Evolutionary conservation across 2,797 vertebrate species (phyloP).

Genomic region (Betta splendens): DNA sequence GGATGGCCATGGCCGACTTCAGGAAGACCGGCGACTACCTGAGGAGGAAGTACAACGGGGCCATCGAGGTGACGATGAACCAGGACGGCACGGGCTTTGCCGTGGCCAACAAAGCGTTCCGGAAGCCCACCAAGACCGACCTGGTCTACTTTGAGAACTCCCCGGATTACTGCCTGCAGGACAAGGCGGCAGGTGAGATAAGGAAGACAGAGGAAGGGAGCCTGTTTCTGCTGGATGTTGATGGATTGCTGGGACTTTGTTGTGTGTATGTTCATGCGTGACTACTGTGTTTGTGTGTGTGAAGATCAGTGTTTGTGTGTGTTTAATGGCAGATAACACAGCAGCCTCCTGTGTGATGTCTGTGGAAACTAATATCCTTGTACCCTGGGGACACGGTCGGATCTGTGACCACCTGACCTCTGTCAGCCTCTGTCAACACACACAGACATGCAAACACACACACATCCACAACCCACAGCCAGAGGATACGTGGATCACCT

Average conservation of each 20-base stretch:
- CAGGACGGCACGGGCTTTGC: constrained; percentile 96
- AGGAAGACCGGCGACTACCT: constrained; percentile 96
- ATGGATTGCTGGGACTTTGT: constrained; percentile 69
- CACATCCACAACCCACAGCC: constrained; percentile 17
- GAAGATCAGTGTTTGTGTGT: constrained; percentile 45
- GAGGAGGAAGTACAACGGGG: constrained; percentile 93
- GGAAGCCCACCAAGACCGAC: constrained; percentile 89
- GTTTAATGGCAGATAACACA: constrained; percentile 67
- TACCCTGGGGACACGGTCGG: constrained; percentile 66
- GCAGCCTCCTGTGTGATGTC: constrained; percentile 70
- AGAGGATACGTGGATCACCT: constrained; percentile 20
- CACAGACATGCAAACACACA: constrained; percentile 31
- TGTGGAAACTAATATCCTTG: constrained; percentile 75
- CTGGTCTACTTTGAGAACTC: constrained; percentile 99
- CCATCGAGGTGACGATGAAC: constrained; percentile 96
- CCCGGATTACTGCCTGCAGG: constrained; percentile 96
- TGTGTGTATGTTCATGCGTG: constrained; percentile 71
- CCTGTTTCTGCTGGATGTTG: constrained; percentile 60
- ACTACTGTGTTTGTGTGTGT: constrained; percentile 66
- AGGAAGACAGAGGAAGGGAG: constrained; percentile 25
- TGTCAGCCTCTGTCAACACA: constrained; percentile 68
- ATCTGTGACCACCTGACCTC: constrained; percentile 74
- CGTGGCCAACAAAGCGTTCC: constrained; percentile 90
- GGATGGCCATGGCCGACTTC: constrained; percentile 98
- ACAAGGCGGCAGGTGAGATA: constrained; percentile 93